phyloP scores from a whole-genome alignment of 2,888 invertebrate species.

The Pocota personata region DNA sequence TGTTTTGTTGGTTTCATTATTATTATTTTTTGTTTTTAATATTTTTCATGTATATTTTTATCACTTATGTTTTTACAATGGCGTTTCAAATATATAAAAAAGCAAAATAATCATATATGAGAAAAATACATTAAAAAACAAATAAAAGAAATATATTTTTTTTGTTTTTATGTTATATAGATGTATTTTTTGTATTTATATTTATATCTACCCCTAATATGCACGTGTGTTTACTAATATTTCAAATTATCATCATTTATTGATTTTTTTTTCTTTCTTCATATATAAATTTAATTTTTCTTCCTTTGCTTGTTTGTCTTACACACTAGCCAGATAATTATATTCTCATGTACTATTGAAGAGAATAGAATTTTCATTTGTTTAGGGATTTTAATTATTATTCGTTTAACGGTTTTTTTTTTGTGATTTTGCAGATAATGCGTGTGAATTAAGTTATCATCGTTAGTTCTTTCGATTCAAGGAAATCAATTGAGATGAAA shows the following conservation, averaged over 20 bases:
- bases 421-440: constrained; percentile 8
- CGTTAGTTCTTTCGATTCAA: neutral
- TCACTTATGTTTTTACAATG: constrained; percentile 83
- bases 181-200: constrained; percentile 48
- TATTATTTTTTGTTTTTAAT: constrained; percentile 22
- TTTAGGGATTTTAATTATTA: constrained; percentile 24
- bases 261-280: constrained; percentile 37
- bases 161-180: constrained; percentile 42
- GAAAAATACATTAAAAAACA: constrained; percentile 59
- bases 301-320: neutral
- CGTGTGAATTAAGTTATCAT: neutral
- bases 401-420: constrained; percentile 38
- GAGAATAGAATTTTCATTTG: constrained; percentile 17
- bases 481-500: neutral
- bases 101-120: constrained; percentile 63
- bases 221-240: constrained; percentile 53
- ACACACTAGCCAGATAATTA: constrained; percentile 10
- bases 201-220: constrained; percentile 60
- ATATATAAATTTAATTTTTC: constrained; percentile 11
- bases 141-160: constrained; percentile 56
- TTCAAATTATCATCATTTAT: constrained; percentile 58
- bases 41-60: constrained; percentile 75
- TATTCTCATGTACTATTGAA: neutral
- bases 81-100: constrained; percentile 78
- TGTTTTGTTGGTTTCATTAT: constrained; percentile 54